These are phyloP conservation scores for Opisthograptis luteolata DNA, from an alignment of 2,888 invertebrate species.

Conservation along the genomic window DNA sequence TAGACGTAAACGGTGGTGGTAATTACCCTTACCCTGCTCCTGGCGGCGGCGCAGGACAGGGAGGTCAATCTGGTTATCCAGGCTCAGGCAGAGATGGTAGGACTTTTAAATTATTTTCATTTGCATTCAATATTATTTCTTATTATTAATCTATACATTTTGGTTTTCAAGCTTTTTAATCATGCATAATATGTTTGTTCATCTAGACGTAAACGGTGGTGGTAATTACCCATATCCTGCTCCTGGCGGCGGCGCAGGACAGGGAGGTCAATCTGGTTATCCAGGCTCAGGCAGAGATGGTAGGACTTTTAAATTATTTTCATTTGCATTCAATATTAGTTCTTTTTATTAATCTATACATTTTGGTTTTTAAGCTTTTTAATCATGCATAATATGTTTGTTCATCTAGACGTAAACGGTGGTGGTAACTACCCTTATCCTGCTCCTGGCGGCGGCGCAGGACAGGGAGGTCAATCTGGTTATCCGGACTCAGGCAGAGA, in stretches of 20 bases:
- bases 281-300: constrained; percentile 13
- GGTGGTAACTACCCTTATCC: constrained; percentile 9
- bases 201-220: constrained; percentile 17
- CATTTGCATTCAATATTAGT: background rate
- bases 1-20: too few relatives aligned
- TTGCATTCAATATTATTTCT: too few relatives aligned
- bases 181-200: background rate
- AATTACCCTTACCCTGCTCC: too few relatives aligned
- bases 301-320: background rate
- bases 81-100: too few relatives aligned
- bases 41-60: too few relatives aligned
- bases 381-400: constrained; percentile 3
- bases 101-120: background rate
- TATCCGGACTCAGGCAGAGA: constrained; percentile 14
- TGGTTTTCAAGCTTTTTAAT: background rate
- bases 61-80: too few relatives aligned
- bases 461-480: constrained; percentile 14
- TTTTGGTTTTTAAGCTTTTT: background rate
- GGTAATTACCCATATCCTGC: background rate
- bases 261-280: constrained; percentile 10
- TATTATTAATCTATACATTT: too few relatives aligned
- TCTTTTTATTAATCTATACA: background rate
- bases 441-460: constrained; percentile 4
- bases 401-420: constrained; percentile 23
- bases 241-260: constrained; percentile 3